Base-by-base conservation (phyloP, 2,888 invertebrate species). In the Rhaphigaster nebulosa region DNA sequence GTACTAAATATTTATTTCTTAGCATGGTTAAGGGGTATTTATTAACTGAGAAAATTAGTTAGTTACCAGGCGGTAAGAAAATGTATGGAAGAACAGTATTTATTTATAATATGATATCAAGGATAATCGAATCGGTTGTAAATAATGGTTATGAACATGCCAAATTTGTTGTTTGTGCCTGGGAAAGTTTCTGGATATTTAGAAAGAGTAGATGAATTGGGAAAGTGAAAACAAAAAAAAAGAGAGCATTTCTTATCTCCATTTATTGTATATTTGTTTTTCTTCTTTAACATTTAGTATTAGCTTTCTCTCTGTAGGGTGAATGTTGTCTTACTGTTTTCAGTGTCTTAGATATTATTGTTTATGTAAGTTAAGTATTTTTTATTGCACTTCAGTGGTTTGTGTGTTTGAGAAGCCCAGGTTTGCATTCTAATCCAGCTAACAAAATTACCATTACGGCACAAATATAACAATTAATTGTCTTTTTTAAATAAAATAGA, bases 61-160 rank as follows among this genome's bases (percentile, higher is more conserved):
- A 90, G 90, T 90, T 90, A 90, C 90, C 90, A 90, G 90, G 90
- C 56, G 90, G 90, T 90, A 90, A 90, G 90, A 38, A 90, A 76
- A 87, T 90, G 84, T 90, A 90, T 41, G 87, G 10, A 90, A 90
- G 54, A 65, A 54, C 90, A 90, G 90, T 90, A 90, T 90, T 90
- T 90, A 90, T 90, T 87, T 90, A 90, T 80, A 18, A 87, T 56
- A n/a, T 90, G 90, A 52, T 76, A 84, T 84, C 84, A 50, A 84
- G 45, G 84, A 45, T 84, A 45, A 45, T 45, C 5, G 84, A 34
- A 84, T n/a, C 26, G 84, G n/a, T 84, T 84, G 84, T 84, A 84
- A 50, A 45, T 84, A 84, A 50, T 45, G 84, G 84, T 45, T 84
- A 50, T 76, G 20, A 76, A 76, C 38, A 38, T 45, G n/a, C 45